Conservation (phyloP, 2,888 invertebrate genomes). For the Rotaria macrura region DNA sequence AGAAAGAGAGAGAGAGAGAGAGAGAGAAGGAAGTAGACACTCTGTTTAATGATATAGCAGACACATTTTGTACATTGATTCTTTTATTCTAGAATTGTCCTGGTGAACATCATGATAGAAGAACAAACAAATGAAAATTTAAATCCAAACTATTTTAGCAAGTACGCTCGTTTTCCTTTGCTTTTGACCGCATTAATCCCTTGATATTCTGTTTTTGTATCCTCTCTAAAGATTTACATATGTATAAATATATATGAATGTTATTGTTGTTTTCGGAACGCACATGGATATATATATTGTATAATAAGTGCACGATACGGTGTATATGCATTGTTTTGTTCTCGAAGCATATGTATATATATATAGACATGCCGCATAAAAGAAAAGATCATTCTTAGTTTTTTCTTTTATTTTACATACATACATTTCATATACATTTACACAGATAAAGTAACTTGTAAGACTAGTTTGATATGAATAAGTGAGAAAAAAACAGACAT, state of each 20-base stretch:
- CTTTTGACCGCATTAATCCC: background rate
- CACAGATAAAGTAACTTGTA: background rate
- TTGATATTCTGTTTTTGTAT: constrained; percentile 7
- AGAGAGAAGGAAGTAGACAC: background rate
- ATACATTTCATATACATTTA: background rate
- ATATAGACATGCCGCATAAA: background rate
- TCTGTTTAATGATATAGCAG: constrained; percentile 12
- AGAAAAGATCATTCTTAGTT: background rate
- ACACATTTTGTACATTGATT: constrained; percentile 8
- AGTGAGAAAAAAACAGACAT: background rate
- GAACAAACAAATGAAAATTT: background rate
- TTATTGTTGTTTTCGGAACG: constrained; percentile 8
- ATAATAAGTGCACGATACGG: background rate
- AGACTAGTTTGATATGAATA: background rate
- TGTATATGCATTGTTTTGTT: background rate
- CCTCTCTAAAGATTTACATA: background rate
- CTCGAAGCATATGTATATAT: background rate
- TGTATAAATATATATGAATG: background rate
- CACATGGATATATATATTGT: background rate
- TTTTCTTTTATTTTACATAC: background rate
- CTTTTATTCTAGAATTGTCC: constrained; percentile 4
- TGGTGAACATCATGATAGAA: constrained; percentile 8
- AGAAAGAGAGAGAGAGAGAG: background rate
- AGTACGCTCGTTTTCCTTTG: background rate
- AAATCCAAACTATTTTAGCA: background rate